A percentile compares a stretch with the other conserved stretches of the same genome.
Conservation (phyloP, 2,888 invertebrate genomes). For the Drosophila multiciliata region DNA sequence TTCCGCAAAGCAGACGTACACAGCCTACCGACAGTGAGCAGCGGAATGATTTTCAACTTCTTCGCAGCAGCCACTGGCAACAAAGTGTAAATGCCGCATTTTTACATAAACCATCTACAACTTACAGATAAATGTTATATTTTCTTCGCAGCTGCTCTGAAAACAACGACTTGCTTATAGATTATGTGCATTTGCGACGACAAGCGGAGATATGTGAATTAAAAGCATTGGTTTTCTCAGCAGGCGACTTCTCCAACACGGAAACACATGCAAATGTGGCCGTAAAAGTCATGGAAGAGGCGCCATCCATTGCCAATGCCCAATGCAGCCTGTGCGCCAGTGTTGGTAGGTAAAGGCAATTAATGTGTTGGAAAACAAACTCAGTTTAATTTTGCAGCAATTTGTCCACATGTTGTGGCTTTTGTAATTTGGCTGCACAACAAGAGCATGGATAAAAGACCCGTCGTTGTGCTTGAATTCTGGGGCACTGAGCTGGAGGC, state of each 20-base stretch:
- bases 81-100: constrained; percentile 44
- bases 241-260: constrained; percentile 65
- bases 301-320: constrained; percentile 67
- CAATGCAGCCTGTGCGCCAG: constrained; percentile 74
- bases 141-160: constrained; percentile 41
- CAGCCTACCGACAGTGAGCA: constrained; percentile 77
- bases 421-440: constrained; percentile 83
- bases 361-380: neutral
- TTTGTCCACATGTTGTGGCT: constrained; percentile 80
- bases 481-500: constrained; percentile 82
- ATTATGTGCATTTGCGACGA: constrained; percentile 82
- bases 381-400: constrained; percentile 47
- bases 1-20: constrained; percentile 82
- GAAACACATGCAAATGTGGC: constrained; percentile 73
- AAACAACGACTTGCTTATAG: constrained; percentile 76
- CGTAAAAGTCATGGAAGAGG: constrained; percentile 71
- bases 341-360: constrained; percentile 49
- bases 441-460: constrained; percentile 68
- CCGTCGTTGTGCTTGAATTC: constrained; percentile 71
- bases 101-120: neutral
- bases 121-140: neutral
- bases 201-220: constrained; percentile 70
- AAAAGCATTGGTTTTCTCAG: constrained; percentile 79
- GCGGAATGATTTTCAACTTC: constrained; percentile 82
- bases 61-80: constrained; percentile 53